Conservation (phyloP, 92 coral and sea anemone species). For the Diadumene lineata region DNA sequence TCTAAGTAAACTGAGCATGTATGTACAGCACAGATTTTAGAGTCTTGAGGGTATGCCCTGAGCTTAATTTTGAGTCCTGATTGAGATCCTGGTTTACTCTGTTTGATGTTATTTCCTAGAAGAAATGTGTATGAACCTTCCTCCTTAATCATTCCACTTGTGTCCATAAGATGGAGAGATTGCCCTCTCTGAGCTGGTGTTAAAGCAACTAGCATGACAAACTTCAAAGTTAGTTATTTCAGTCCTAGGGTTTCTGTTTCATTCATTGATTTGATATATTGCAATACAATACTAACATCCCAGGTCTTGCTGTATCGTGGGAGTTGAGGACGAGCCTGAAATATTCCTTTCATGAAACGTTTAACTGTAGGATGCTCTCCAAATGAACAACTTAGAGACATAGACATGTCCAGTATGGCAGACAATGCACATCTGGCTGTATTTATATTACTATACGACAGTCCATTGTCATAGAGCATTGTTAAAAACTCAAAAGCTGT, state of each 20-base stretch:
- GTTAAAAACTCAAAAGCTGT: slow-evolving; percentile 45
- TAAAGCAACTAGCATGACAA: slow-evolving; percentile 32
- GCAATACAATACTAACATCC: slow-evolving; percentile 29
- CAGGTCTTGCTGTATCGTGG: slow-evolving; percentile 41
- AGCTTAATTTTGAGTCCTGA: slow-evolving; percentile 42
- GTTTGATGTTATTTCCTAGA: slow-evolving; percentile 23
- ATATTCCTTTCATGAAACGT: slow-evolving; percentile 46
- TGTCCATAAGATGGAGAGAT: slow-evolving; percentile 39
- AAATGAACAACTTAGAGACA: background rate
- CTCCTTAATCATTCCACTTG: slow-evolving; percentile 30
- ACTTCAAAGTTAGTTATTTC: slow-evolving; percentile 17
- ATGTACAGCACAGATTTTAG: slow-evolving; percentile 36
- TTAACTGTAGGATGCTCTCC: slow-evolving; percentile 38
- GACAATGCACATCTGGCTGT: slow-evolving; percentile 49
- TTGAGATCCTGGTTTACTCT: slow-evolving; percentile 43
- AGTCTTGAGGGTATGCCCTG: slow-evolving; percentile 34
- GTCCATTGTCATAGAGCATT: slow-evolving; percentile 26
- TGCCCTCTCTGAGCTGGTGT: slow-evolving; percentile 57
- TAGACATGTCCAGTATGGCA: slow-evolving; percentile 18
- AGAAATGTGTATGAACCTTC: background rate
- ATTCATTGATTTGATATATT: slow-evolving; percentile 19
- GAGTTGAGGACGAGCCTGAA: slow-evolving; percentile 29
- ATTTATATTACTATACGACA: slow-evolving; percentile 31
- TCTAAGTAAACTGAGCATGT: slow-evolving; percentile 46
- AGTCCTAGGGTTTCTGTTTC: slow-evolving; percentile 3